These are phyloP conservation scores for Eulemur coronatus DNA, from an alignment of 2,797 vertebrate genomes.

Conservation along the genomic window DNA sequence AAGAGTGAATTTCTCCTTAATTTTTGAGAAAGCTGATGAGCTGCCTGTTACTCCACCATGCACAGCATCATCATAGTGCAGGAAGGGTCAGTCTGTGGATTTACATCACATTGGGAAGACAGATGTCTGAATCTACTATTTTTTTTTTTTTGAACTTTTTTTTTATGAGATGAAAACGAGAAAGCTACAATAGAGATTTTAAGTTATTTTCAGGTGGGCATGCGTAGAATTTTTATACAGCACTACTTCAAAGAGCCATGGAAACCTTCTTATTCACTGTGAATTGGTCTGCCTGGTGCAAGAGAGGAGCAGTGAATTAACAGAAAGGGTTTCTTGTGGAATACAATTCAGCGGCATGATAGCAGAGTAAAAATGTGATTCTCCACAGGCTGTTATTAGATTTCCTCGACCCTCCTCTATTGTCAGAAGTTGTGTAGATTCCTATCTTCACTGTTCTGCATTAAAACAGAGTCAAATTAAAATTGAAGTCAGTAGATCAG, in stretches of 20 bases:
- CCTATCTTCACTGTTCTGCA: neutral
- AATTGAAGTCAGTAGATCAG: neutral
- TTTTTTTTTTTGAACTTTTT: neutral
- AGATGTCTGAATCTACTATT: neutral
- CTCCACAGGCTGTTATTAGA: neutral
- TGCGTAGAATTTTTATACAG: conserved; percentile 52
- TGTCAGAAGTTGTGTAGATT: neutral
- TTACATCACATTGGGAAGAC: neutral
- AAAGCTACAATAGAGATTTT: conserved; percentile 15
- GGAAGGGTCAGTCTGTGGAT: neutral
- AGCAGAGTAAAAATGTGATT: neutral
- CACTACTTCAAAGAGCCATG: neutral
- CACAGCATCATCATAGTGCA: neutral
- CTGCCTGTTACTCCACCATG: neutral
- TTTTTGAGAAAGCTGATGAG: neutral
- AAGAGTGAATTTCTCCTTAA: neutral
- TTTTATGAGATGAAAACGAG: neutral
- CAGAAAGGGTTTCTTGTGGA: neutral
- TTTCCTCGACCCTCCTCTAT: neutral
- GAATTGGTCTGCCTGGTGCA: conserved; percentile 35
- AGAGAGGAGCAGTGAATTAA: conserved; percentile 29
- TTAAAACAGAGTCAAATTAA: conserved; percentile 9
- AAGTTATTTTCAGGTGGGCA: conserved; percentile 32
- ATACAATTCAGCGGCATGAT: neutral
- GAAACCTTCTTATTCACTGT: neutral